Base-by-base conservation (phyloP, 92 coral and sea anemone species). In the Micromussa lordhowensis region DNA sequence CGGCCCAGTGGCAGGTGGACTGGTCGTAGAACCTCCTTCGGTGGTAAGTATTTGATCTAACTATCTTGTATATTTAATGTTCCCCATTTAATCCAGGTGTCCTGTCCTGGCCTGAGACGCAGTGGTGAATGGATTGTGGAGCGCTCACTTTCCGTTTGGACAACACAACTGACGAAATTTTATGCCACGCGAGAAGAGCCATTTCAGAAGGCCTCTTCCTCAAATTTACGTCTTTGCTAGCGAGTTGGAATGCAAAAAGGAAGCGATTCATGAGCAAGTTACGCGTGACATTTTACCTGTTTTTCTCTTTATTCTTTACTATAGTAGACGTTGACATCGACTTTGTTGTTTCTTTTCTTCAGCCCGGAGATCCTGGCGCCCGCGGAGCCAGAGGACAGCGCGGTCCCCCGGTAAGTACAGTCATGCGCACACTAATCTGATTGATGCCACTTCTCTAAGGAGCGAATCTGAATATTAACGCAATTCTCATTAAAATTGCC, bases 301-400 rank as follows among this genome's bases (percentile, higher is more conserved):
- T 31, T 7, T 35, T 35, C 16, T 7, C 14, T 14, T 75, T 31
- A 35, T 13, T 32, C 19, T 70, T 69, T 44, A 13, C 28, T 54
- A 49, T 26, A 18, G 19, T 18, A 32, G 3, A 34, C 26, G 13
- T 73, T 73, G 5, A 30, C 21, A 24, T 58, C 13, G 9, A 8
- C 53, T 73, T 16, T 32, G 0, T 22, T 59, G 36, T 38, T 51
- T 89, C 3, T 48, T 24, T 80, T 54, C 66, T 61, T 63, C 58
- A 93, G 96, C 92, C 96, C 15, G 96, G 96, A 51, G 94, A 87
- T 68, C 93, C 91, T 69, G 96, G 98, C 29, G 89, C 89, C 30
- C 98, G 93, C 22, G 98, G 98, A 49, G 59, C 89, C 30, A 87
- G 92, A 77, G 98, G 98, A 72, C 93, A 86, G 66, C 92, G 94